Conservation (phyloP, 2,113 vertebrate genomes). For the Danio rerio region GRCz12tu NC_133183.1:21727501-21728000, state of each 20-base stretch:
- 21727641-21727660: not conserved
- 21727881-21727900: too few relatives aligned
- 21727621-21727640: not conserved
- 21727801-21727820: too few relatives aligned
- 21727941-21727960: not conserved
- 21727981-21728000: not conserved
- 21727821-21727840: too few relatives aligned
- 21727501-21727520: not conserved
- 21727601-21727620: not conserved
- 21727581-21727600: not conserved
- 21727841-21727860: too few relatives aligned
- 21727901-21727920: not conserved
- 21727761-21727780: too few relatives aligned
- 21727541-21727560: not conserved
- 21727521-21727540: constrained; percentile 22
- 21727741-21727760: too few relatives aligned
- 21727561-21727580: not conserved
- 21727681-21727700: too few relatives aligned
- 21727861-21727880: too few relatives aligned
- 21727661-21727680: too few relatives aligned
- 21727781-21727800: too few relatives aligned
- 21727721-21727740: too few relatives aligned
- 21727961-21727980: not conserved
- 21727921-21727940: not conserved
- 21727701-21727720: too few relatives aligned